A percentile compares a stretch with the other conserved stretches of the same genome.
phyloP scores from a whole-genome alignment of 2,113 vertebrate genomes.

The Chrysemys picta region DNA sequence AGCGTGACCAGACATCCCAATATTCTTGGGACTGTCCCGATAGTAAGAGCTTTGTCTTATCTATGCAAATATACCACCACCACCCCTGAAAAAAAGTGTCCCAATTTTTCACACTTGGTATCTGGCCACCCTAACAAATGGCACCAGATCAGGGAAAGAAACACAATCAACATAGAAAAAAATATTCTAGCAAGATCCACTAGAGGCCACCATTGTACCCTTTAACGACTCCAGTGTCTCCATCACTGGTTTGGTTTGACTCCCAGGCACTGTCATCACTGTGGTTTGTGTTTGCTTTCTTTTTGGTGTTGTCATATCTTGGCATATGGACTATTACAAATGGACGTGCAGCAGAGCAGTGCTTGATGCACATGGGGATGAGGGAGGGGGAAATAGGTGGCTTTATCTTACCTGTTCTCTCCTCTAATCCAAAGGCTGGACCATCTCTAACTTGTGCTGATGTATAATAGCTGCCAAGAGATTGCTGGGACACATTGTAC shows the following conservation, averaged over 20 bases:
- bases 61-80: background rate
- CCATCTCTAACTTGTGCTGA: background rate
- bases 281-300: background rate
- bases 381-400: constrained; percentile 19
- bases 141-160: background rate
- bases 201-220: constrained; percentile 69
- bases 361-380: background rate
- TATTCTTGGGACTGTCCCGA: no score
- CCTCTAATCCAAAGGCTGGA: background rate
- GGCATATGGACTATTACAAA: no score
- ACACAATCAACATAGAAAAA: background rate
- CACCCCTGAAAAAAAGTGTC: background rate
- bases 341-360: background rate
- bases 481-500: background rate
- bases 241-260: background rate
- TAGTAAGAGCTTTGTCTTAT: background rate
- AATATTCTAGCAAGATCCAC: constrained; percentile 32
- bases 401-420: background rate
- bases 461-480: background rate
- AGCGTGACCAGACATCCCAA: background rate
- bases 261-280: background rate
- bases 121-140: background rate
- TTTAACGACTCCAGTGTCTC: background rate
- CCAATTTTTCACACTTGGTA: background rate
- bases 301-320: background rate